Evolutionary conservation across 1,140 invertebrate genomes (phyloP), one percentile per base, ranked within the genome.

Genomic region (Trichonephila clavata): DNA sequence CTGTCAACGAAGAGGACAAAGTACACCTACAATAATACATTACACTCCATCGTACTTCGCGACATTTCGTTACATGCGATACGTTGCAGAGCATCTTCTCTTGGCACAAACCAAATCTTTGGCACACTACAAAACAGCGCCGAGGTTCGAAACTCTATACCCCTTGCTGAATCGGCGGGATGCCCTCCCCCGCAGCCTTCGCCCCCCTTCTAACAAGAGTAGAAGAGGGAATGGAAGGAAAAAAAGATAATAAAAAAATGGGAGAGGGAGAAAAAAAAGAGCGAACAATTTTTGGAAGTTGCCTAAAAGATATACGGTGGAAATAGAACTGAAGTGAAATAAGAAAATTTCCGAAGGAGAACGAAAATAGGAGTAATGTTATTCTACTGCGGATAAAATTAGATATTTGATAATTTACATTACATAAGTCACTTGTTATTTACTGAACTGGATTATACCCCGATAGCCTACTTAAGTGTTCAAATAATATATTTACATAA

Each of bases 1-100:
- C 77, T 91, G 90, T 91, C 90, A 91, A 43, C 90, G 32, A 24
- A 61, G 27, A 63, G 60, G 90, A 91, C 80, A 91, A 83, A 83
- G 83, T 91, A 91, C 90, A 63, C 90, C 90, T 59, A 60, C 90
- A 27, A 90, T 90, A 71, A 39, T 61, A 88, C 88, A 90, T 90
- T 80, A 80, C n/a, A 90, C 88, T 90, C 68, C 88, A 90, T 90
- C 88, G 88, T 90, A 32, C 16, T 13, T n/a, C 21, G 59, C 90
- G 90, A 91, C 77, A 20, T 81, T 83, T 81, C 60, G 71, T 32
- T 91, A 91, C 77, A 81, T 63, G 59, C 71, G 90, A 91, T 83
- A 83, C 77, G 39, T 91, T 32, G 21, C 59, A 8, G 32, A 63
- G 21, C n/a, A 50, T 18, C 65, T 80, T 50, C 63, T 90, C 68